Conservation (phyloP, 2,888 invertebrate genomes). For the Sicus ferrugineus region DNA sequence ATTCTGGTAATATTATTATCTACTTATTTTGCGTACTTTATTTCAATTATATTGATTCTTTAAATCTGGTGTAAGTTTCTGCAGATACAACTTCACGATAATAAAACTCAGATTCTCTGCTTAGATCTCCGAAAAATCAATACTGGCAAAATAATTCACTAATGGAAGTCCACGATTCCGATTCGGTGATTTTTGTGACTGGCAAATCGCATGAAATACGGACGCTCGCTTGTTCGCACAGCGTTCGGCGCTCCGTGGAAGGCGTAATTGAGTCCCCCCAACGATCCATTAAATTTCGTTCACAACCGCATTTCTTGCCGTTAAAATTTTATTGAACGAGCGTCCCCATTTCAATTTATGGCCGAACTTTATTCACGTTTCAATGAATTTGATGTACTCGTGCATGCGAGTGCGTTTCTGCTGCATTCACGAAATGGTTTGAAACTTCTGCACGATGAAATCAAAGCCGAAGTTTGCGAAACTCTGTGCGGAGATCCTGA, state of each 20-base stretch:
- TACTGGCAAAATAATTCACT: no score
- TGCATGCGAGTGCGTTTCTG: no score
- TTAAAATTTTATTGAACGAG: constrained; percentile 29
- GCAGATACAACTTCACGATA: no score
- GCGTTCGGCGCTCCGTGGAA: not conserved
- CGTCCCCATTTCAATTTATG: constrained; percentile 31
- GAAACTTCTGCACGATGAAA: constrained; percentile 31
- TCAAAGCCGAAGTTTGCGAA: constrained; percentile 29
- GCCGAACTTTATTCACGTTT: constrained; percentile 32
- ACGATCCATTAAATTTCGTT: constrained; percentile 15
- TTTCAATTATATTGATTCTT: no score
- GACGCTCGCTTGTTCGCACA: not conserved
- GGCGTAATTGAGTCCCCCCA: not conserved
- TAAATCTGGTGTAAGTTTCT: no score
- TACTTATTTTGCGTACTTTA: no score
- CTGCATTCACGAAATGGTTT: constrained; percentile 28
- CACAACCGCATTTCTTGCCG: constrained; percentile 24
- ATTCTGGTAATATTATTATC: no score
- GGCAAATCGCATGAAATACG: not conserved
- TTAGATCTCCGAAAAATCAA: no score
- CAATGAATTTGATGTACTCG: constrained; percentile 21
- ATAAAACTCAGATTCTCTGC: no score
- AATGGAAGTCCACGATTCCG: no score
- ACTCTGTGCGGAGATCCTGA: constrained; percentile 26
- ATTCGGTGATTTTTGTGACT: not conserved